Conservation (phyloP, 2,113 vertebrate species). For the Sylvicapra grimmia region DNA sequence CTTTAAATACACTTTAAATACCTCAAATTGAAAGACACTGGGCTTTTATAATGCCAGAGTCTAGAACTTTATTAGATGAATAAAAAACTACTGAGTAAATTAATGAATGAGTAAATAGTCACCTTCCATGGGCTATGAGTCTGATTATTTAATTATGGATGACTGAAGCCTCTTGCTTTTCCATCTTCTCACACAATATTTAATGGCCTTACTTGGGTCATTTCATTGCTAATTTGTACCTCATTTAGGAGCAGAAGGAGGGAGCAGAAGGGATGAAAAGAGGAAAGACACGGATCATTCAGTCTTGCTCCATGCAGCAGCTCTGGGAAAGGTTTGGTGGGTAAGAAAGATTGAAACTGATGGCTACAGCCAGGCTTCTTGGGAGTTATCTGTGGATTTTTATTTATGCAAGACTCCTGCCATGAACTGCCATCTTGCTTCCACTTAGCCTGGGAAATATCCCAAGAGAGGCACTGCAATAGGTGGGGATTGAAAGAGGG, state of each 20-base stretch:
- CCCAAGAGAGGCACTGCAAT: not conserved
- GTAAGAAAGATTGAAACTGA: not conserved
- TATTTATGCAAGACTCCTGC: constrained; percentile 40
- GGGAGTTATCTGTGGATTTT: constrained; percentile 25
- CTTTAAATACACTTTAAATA: not conserved
- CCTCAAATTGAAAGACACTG: not conserved
- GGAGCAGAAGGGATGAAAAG: not conserved
- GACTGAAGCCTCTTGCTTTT: constrained; percentile 5
- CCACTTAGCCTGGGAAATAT: constrained; percentile 15
- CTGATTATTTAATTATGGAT: constrained; percentile 6
- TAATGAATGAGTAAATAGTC: not conserved
- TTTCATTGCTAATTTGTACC: constrained; percentile 42
- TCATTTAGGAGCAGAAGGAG: constrained; percentile 18
- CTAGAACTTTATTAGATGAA: not conserved
- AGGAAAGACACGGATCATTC: constrained; percentile 22
- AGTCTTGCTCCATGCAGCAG: not conserved
- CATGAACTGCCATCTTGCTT: constrained; percentile 8
- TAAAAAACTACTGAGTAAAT: not conserved
- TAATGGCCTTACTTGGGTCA: constrained; percentile 30
- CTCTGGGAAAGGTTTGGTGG: not conserved
- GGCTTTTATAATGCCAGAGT: not conserved
- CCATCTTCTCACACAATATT: constrained; percentile 30
- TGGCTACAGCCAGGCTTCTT: not conserved
- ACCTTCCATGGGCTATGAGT: not conserved
- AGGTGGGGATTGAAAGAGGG: not conserved